These are phyloP conservation scores for Charanyca ferruginea DNA, from an alignment of 2,888 invertebrate species.

Conservation along the genomic window DNA sequence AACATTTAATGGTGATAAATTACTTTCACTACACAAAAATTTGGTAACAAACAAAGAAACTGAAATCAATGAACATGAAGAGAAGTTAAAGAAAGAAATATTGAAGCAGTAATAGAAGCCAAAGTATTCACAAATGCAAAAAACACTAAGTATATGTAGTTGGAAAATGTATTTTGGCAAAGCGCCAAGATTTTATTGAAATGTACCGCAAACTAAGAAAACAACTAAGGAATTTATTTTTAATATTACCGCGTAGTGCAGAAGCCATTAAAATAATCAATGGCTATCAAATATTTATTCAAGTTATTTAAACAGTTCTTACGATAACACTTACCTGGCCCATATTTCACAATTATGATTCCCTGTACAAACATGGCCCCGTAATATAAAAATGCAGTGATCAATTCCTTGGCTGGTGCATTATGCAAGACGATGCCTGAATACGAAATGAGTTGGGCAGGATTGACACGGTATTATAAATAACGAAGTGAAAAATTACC, in stretches of 20 bases:
- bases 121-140: constrained; percentile 38
- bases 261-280: constrained; percentile 57
- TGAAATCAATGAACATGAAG: neutral
- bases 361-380: constrained; percentile 52
- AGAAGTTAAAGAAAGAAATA: constrained; percentile 10
- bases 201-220: constrained; percentile 38
- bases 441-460: constrained; percentile 65
- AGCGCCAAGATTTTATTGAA: constrained; percentile 53
- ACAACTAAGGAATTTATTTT: constrained; percentile 44
- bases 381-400: constrained; percentile 64
- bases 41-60: neutral
- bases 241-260: constrained; percentile 52
- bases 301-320: constrained; percentile 47
- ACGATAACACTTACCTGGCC: constrained; percentile 53
- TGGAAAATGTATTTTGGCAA: constrained; percentile 49
- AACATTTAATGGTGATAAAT: constrained; percentile 32
- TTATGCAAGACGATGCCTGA: constrained; percentile 68
- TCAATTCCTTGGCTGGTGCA: constrained; percentile 62
- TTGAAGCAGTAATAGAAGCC: constrained; percentile 1
- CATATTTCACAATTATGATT: constrained; percentile 64
- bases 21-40: constrained; percentile 39
- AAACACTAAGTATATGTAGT: constrained; percentile 32
- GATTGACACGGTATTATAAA: constrained; percentile 59
- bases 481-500: constrained; percentile 57
- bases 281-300: constrained; percentile 51